phyloP scores from a whole-genome alignment of 2,113 vertebrate genomes.

The Cyanistes caeruleus region DNA sequence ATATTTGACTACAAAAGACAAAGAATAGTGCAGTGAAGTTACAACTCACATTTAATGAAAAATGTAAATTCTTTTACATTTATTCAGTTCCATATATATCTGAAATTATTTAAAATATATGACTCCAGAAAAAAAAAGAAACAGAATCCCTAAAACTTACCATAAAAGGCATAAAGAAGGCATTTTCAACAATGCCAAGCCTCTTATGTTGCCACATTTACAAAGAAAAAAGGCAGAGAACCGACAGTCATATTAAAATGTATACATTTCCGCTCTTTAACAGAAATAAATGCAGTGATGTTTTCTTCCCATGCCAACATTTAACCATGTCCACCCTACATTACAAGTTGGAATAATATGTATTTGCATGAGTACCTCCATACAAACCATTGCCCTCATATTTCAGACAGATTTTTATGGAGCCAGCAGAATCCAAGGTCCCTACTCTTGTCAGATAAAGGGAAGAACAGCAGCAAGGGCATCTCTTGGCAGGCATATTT shows the following conservation, averaged over 20 bases:
- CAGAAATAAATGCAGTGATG: not conserved
- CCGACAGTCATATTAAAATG: constrained; percentile 24
- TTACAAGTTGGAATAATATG: not conserved
- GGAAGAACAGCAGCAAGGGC: not conserved
- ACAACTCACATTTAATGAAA: not conserved
- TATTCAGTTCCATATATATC: not conserved
- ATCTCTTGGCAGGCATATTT: not conserved
- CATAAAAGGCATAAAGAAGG: constrained; percentile 52
- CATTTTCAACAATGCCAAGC: not conserved
- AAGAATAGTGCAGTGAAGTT: not conserved
- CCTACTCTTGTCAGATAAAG: not conserved
- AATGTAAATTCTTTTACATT: not conserved
- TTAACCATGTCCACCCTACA: not conserved
- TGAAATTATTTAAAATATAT: not conserved
- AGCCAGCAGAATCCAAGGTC: not conserved
- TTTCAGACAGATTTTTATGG: not conserved
- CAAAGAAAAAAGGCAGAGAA: not conserved
- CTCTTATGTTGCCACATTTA: not conserved
- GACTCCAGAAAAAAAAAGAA: not conserved
- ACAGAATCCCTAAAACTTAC: not conserved
- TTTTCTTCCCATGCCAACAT: not conserved
- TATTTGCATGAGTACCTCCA: not conserved
- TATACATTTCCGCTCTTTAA: not conserved
- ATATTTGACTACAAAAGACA: not conserved
- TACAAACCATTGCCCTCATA: not conserved